Base-by-base conservation (phyloP, 1,140 invertebrate genomes). In the Tetraneura akinire region DNA sequence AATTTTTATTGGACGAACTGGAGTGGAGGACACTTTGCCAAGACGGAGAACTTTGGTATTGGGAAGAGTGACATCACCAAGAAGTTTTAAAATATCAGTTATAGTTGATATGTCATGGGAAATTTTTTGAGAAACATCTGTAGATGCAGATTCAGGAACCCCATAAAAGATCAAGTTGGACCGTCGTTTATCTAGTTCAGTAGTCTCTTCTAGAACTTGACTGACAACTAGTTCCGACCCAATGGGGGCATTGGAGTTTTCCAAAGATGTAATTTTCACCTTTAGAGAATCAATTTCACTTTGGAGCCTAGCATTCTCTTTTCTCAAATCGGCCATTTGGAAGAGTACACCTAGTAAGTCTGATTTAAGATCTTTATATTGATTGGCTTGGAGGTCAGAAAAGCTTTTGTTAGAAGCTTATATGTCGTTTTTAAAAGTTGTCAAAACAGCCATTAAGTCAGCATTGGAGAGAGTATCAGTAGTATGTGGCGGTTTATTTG, bases 241-340 rank as follows among this genome's bases (percentile, higher is more conserved):
- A n/a, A 8, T 2, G 53, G 5, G 9, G n/a, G 9, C 0, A 55
- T 21, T 55, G n/a, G n/a, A 55, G 3, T 76, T 87, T 82, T 91
- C 88, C 51, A 91, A 82, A 80, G 89, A 88, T 82, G 94, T 92
- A 26, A 86, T 86, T 21, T 90, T 88, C 71, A 91, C 90, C 82
- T 96, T 93, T 51, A 96, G 83, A 26, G 90, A 87, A 81, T 93
- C 91, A 83, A 93, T 92, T 51, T 95, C 92, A 42, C 92, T 91
- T 2, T 97, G 86, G 21, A 96, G 84, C 81, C 92, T 91, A 85
- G 96, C 94, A 53, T 57, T 78, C 32, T 62, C 74, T 78, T 42
- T 60, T 21, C 57, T 78, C 51, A 78, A 21, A 32, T 60, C 37
- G n/a, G 32, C 16, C 55, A 45, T 57, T 49, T 60, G n/a, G 4